Conservation (phyloP, 2,797 vertebrate species). For the Betta splendens region DNA sequence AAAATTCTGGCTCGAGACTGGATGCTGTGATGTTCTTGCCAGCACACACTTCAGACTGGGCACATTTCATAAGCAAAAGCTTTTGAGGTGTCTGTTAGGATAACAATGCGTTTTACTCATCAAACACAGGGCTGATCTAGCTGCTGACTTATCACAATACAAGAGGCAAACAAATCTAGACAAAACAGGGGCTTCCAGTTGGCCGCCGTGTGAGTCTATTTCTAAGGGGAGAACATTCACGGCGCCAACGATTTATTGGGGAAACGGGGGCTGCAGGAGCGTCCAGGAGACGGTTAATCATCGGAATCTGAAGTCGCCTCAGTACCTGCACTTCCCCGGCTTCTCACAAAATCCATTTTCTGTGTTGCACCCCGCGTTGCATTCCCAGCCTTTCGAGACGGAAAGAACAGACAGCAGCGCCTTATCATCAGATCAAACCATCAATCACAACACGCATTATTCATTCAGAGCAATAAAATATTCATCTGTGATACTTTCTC, state of each 20-base stretch:
- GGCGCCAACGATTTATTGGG: constrained; percentile 26
- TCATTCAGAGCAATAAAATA: constrained; percentile 37
- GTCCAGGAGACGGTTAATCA: constrained; percentile 11
- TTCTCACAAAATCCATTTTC: constrained; percentile 89
- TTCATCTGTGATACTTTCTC: constrained; percentile 28
- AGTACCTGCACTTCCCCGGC: constrained; percentile 91
- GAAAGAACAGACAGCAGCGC: constrained; percentile 29
- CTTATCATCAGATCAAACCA: constrained; percentile 26
- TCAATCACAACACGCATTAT: constrained; percentile 21
- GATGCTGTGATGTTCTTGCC: neutral
- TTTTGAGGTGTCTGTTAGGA: constrained; percentile 18
- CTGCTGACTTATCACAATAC: constrained; percentile 22
- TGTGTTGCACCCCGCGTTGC: constrained; percentile 85
- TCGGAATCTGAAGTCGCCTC: constrained; percentile 35
- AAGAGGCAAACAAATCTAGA: constrained; percentile 15
- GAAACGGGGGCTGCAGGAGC: constrained; percentile 22
- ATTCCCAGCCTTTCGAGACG: constrained; percentile 81
- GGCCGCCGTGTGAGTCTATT: constrained; percentile 16
- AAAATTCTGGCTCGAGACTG: constrained; percentile 1
- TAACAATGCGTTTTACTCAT: constrained; percentile 25
- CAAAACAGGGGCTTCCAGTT: constrained; percentile 12
- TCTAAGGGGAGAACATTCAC: constrained; percentile 17
- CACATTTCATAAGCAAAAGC: constrained; percentile 11
- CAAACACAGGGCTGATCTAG: constrained; percentile 40
- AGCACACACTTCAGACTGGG: constrained; percentile 11